Conservation (phyloP, 2,113 vertebrate species). For the Ariopsis seemanni region DNA sequence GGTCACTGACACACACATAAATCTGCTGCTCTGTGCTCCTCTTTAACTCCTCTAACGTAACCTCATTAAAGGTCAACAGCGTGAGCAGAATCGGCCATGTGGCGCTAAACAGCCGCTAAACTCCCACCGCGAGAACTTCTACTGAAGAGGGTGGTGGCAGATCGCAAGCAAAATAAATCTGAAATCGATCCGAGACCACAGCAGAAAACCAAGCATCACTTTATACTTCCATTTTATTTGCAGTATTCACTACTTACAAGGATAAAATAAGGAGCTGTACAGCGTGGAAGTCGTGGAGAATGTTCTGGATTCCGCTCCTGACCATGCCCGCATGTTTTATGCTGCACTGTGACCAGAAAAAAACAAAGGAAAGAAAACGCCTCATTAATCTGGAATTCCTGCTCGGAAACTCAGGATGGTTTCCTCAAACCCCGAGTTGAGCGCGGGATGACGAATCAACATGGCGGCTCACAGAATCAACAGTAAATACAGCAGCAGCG, state of each 20-base stretch:
- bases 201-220: neutral
- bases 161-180: neutral
- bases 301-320: neutral
- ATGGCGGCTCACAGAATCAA: neutral
- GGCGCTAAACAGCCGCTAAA: neutral
- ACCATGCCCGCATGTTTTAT: neutral
- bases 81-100: neutral
- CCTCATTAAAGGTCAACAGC: neutral
- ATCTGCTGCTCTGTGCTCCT: slow-evolving; percentile 37
- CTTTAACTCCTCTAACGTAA: neutral
- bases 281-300: neutral
- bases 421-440: neutral
- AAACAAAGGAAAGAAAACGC: neutral
- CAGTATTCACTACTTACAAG: neutral
- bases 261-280: neutral
- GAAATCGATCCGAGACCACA: neutral
- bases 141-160: neutral
- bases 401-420: neutral
- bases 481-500: neutral
- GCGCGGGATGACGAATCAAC: neutral
- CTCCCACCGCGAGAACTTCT: neutral
- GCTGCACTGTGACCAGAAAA: neutral
- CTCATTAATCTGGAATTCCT: neutral
- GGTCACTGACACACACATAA: slow-evolving; percentile 48
- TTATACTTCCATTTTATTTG: neutral